Evolutionary conservation across 1,140 invertebrate species (phyloP), one percentile per base, ranked within the genome.

Genomic region (Macrobrachium nipponense): DNA sequence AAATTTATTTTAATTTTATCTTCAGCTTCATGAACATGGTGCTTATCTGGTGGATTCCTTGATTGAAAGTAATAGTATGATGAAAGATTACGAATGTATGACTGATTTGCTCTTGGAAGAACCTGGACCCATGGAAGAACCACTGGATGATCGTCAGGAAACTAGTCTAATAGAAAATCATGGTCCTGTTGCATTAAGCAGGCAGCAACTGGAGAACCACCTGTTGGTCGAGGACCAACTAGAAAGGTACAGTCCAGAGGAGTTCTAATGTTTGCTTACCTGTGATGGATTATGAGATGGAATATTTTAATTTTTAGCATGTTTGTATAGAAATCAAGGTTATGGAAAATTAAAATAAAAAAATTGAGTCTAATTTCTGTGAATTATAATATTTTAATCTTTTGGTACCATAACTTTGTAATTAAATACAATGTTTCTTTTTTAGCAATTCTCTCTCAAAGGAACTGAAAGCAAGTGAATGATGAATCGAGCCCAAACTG

Each of bases 21-120:
- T 72, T 43, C 80, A 94, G 93, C 92, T 98, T 44, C 96, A 98
- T 90, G 96, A 97, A 90, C 98, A 99, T 91, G 97, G 97, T 73
- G 98, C 98, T 0, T 99, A 99, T 92, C 92, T 99, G 36, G 98
- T 99, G 0, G 99, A 99, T 92, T 99, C 98, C 59, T 92, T 99
- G n/a, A 99, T 99, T 89, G 99, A 99, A 90, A 98, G 96, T 51
- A 99, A 99, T 92, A 95, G 96, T 23, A 99, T 99, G 98, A 98
- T 99, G 94, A 99, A 98, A 91, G 99, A 99, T 92, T 99, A 98
- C 98, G 97, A 99, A 91, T 99, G 98, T 90, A 99, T 99, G 98
- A 99, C 97, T 0, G 98, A 99, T 92, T 92, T 99, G 81, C 91
- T 99, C 77, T 91, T 99, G 11, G 98, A 99, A 91, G 98, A 99